phyloP scores from a whole-genome alignment of 2,113 vertebrate species.

The Ceyx cyanopectus region DNA sequence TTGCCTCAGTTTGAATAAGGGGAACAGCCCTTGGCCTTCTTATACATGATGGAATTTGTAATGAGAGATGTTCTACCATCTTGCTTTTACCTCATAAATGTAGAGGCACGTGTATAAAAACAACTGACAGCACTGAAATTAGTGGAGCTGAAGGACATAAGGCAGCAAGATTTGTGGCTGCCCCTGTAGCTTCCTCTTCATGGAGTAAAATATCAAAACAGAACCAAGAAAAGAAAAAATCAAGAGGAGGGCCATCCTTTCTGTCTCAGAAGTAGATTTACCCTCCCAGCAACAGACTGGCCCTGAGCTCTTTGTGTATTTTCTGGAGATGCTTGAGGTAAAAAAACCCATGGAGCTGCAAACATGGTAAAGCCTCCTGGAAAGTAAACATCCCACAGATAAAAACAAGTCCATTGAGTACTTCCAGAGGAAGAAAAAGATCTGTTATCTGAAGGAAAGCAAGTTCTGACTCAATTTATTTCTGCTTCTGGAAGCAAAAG shows the following conservation, averaged over 20 bases:
- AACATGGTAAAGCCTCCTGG: slow-evolving; percentile 10
- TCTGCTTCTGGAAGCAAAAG: slow-evolving; percentile 48
- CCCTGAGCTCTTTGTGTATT: not conserved
- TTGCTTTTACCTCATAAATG: not conserved
- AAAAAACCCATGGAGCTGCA: not conserved
- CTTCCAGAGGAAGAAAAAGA: slow-evolving; percentile 46
- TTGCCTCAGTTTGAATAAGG: not conserved
- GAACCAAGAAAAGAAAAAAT: not conserved
- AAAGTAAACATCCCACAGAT: not conserved
- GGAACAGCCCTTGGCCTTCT: not conserved
- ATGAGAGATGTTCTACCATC: slow-evolving; percentile 10
- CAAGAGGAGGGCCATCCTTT: not conserved
- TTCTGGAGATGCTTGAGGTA: slow-evolving; percentile 6
- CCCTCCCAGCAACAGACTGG: not conserved
- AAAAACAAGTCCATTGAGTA: slow-evolving; percentile 19
- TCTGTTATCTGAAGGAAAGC: slow-evolving; percentile 51
- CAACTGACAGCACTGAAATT: slow-evolving; percentile 13
- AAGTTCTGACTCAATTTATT: slow-evolving; percentile 38
- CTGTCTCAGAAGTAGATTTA: not conserved
- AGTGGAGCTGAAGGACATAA: slow-evolving; percentile 17
- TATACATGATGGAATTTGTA: not conserved
- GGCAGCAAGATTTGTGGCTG: not conserved
- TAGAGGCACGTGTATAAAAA: not conserved
- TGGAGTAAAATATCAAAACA: slow-evolving; percentile 37
- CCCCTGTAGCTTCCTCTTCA: slow-evolving; percentile 20